Base-by-base conservation (phyloP, 2,888 invertebrate species). In the Zaprionus lineosus region DNA sequence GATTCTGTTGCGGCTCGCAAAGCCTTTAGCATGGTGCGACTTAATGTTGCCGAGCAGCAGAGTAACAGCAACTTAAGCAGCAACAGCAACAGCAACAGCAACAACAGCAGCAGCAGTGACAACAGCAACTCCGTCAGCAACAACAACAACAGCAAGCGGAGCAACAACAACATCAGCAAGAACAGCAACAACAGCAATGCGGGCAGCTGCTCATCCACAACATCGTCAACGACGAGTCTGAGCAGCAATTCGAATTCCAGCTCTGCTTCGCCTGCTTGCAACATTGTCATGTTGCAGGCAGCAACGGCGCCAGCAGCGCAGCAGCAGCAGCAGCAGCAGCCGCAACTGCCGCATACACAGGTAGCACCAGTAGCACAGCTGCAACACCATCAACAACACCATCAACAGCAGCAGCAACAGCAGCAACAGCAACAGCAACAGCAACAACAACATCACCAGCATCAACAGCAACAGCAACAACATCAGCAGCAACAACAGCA, bases 11-110 rank as follows among this genome's bases (percentile, higher is more conserved):
- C 3, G 18, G 29, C 50, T 43, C 40, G 8, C 16, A 48, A 59
- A 40, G 46, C 41, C 34, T 64, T 47, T 74, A 87, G 83, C 56
- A 90, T 90, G 90, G 90, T 90, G 81, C 90, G 89, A 77, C 81
- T 89, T 84, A 88, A 86, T 76, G 88, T 86, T 74, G 75, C 87
- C 40, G 78, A 81, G 74, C 87, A 73, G 62, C 88, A 83, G 57
- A 78, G 43, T 74, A 86, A 60, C 84, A 77, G 39, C 60, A 82
- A 51, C 59, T 67, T 44, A 55, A 71, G 46, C 55, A 66, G 2
- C 47, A 75, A 50, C 43, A 55, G 12, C 53, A 67, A 39, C 43
- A 76, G 44, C 65, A 52, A 8, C 34, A 66, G 11, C 31, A 56
- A 6, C 28, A 67, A 7, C 28, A 64, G 3, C 16, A 61, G 7